Evolutionary conservation across 2,113 vertebrate genomes (phyloP).

Genomic region (Gasterosteus nipponicus): DNA sequence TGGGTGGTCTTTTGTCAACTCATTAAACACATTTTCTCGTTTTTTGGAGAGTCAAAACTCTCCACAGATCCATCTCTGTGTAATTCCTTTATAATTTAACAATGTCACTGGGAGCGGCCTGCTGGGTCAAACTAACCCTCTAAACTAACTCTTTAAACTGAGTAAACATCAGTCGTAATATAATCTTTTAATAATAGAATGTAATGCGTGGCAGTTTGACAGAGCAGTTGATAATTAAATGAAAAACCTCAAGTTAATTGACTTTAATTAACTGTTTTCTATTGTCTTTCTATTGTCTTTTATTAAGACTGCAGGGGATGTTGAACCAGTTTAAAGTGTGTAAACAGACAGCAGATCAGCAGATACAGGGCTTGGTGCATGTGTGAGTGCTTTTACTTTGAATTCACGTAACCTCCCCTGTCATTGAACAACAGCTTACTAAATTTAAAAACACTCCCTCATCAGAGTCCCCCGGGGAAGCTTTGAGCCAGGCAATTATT

Average conservation of each 20-base stretch:
- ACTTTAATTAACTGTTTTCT: neutral
- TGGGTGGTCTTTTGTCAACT: neutral
- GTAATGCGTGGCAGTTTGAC: neutral
- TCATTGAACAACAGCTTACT: constrained; percentile 28
- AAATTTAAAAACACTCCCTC: constrained; percentile 41
- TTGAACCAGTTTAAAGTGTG: neutral
- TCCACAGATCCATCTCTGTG: neutral
- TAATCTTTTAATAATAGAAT: neutral
- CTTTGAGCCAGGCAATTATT: constrained; percentile 41
- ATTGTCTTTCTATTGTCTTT: neutral
- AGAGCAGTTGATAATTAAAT: neutral
- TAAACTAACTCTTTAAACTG: neutral
- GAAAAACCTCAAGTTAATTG: neutral
- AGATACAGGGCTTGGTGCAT: neutral
- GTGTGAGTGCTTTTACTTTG: constrained; percentile 15
- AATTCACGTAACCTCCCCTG: constrained; percentile 7
- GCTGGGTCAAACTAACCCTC: neutral
- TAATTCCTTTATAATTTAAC: neutral
- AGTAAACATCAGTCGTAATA: neutral
- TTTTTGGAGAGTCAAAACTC: neutral
- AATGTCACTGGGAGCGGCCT: neutral
- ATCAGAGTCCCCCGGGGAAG: constrained; percentile 17
- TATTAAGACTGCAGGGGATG: neutral
- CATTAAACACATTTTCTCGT: neutral
- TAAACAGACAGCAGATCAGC: neutral